Evolutionary conservation across 1,140 invertebrate species (phyloP), one percentile per base, ranked within the genome.

Genomic region (Pteromalus puparum): DNA sequence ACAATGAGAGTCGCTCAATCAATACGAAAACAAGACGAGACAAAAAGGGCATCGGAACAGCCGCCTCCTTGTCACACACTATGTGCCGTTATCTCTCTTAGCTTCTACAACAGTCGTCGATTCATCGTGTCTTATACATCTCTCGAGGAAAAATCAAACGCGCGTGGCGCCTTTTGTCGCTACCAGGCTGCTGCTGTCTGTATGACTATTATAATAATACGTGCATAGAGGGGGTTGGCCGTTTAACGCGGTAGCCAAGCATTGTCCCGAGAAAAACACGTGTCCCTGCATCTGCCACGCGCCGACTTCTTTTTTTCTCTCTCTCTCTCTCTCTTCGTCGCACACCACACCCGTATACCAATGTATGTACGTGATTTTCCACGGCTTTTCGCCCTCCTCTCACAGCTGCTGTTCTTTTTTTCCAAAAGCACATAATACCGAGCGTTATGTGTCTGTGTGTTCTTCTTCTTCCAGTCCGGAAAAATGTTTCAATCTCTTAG

Each of bases 221-320:
- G 21, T 24, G n/a, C 9, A 26, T 72, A 12, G 26, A 72, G 68
- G 68, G 18, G 68, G 73, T n/a, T 38, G 26, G 26, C 18, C 73
- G 73, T 74, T 74, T 74, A 74, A 30, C 73, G 34, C 30, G 28
- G 2, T 18, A 28, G 68, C 73, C 30, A 5, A 1, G 12, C 73
- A 81, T 48, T 73, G 42, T 46, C 1, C 4, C 2, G 9, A 15
- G 42, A n/a, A 53, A 81, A 34, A 70, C n/a, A 28, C 26, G 46
- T 82, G 46, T 34, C 79, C n/a, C 68, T 42, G 38, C 80, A 82
- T 82, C 80, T 82, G 80, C 38, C 68, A 68, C 53, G 76, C 48
- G 76, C 53, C 76, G 28, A 72, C 21, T 61, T 61, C 18, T 42
- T 42, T 34, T 34, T 34, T 34, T 34, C 4, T 34, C 30, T 30